Base-by-base conservation (phyloP, 2,113 vertebrate genomes). In the Peromyscus polionotus region DNA sequence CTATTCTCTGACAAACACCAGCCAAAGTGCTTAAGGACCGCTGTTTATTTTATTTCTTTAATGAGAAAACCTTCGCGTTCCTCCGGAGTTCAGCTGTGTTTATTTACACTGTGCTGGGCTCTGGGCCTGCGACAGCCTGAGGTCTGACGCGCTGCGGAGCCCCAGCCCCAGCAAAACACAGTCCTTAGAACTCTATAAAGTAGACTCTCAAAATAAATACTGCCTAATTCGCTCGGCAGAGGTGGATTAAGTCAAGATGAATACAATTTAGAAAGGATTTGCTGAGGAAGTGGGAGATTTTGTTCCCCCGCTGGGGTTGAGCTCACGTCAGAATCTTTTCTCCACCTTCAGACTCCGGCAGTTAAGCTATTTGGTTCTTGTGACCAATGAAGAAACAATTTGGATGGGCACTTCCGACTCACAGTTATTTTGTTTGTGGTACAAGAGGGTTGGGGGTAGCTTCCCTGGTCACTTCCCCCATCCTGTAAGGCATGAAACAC, bases 11-110 rank as follows among this genome's bases (percentile, higher is more conserved):
- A 98, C 99, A 99, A 99, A 99, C 99, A 99, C 98, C 98, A 98
- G 98, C 98, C 99, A 98, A 98, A 99, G 98, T 98, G 99, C 98
- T 99, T 99, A 99, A 98, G 98, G 98, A 98, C 98, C 98, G 99
- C 98, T 99, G 99, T 99, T 99, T 99, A 99, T 99, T 99, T 99
- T 99, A 99, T 98, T 99, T 98, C 99, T 99, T 98, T 99, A 99
- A 99, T 98, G 99, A 99, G 99, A 99, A 99, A 99, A 99, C 98
- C 99, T 98, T 98, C 98, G 98, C 88, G 94, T 97, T 98, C 98
- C 98, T 98, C 97, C 94, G 83, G 88, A 97, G 98, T 98, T 99
- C 99, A 99, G 99, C 99, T 99, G 99, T 99, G 99, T 99, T 99
- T 99, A 99, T 99, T 99, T 99, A 98, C 98, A 96, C 98, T 99